A percentile compares a stretch with the other conserved stretches of the same genome.
Evolutionary conservation across 2,113 vertebrate species (phyloP).

Genomic region (Lepus americanus): DNA sequence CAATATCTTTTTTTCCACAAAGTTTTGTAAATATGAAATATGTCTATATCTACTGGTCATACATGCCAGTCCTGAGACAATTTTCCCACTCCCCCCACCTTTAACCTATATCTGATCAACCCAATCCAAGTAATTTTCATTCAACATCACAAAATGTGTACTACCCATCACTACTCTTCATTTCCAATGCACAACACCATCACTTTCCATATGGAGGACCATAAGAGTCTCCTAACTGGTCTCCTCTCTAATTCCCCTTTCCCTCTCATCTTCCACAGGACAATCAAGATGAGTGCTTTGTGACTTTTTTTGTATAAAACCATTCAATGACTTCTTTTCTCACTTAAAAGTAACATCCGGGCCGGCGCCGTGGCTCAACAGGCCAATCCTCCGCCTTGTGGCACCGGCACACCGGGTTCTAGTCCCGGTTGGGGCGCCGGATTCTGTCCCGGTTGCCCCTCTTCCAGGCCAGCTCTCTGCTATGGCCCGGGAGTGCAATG

Average conservation of each 20-base stretch:
- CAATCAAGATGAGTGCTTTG: neutral
- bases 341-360: neutral
- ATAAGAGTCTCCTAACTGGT: neutral
- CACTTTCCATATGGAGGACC: neutral
- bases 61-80: neutral
- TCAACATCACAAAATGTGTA: neutral
- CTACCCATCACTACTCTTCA: neutral
- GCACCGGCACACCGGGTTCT: too few species aligned
- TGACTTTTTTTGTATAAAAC: neutral
- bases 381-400: too few species aligned
- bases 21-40: neutral
- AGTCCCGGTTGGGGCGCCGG: too few species aligned
- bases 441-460: too few species aligned
- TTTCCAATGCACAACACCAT: neutral
- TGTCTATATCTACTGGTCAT: neutral
- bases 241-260: neutral
- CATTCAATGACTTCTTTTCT: neutral
- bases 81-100: neutral
- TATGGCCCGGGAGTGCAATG: too few species aligned
- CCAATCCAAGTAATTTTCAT: neutral
- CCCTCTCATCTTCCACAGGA: neutral
- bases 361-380: too few species aligned
- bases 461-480: too few species aligned
- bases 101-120: neutral
- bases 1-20: neutral